Base-by-base conservation (phyloP, 2,113 vertebrate species). In the Pseudorectes ferrugineus region DNA sequence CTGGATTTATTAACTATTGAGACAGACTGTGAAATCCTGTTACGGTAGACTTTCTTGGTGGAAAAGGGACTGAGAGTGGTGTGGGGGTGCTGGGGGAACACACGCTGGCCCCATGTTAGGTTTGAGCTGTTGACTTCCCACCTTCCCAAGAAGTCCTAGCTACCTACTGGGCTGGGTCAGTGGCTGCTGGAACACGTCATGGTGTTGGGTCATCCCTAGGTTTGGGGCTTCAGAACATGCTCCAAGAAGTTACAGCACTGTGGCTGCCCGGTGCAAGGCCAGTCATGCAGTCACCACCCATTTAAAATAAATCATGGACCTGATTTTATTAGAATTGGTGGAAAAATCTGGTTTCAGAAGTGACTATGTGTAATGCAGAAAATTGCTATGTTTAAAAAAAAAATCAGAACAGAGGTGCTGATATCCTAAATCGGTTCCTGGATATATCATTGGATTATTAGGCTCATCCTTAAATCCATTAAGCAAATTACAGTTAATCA, bases 401-500 rank as follows among this genome's bases (percentile, higher is more conserved):
- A 33, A 18, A 28, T 77, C 23, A 17, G 70, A 95, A 67, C 5
- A 6, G 78, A 95, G 92, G 81, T 93, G 61, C 78, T 77, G 85
- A 66, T 95, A 89, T 80, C 84, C 93, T 87, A 58, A 93, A 96
- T 96, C 55, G 19, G 87, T 93, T 94, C 79, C 59, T 95, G 92
- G 92, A 96, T 96, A 52, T 93, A 94, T 92, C 92, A 92, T 95
- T 96, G 95, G 92, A 94, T 97, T 96, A 97, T 95, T 96, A 96
- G 89, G 71, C 90, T 97, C 94, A 96, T 97, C 91, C 93, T 92
- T 94, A 97, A 96, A 96, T 96, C 95, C 95, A 96, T 97, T 97
- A 97, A 96, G 94, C 89, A 97, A 97, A 96, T 97, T 96, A 96
- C 43, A 90, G 88, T 92, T 96, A 94, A 94, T 96, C 94, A 80